Evolutionary conservation across 2,113 vertebrate genomes (phyloP), one percentile per base, ranked within the genome.

Genomic region (Uria lomvia): DNA sequence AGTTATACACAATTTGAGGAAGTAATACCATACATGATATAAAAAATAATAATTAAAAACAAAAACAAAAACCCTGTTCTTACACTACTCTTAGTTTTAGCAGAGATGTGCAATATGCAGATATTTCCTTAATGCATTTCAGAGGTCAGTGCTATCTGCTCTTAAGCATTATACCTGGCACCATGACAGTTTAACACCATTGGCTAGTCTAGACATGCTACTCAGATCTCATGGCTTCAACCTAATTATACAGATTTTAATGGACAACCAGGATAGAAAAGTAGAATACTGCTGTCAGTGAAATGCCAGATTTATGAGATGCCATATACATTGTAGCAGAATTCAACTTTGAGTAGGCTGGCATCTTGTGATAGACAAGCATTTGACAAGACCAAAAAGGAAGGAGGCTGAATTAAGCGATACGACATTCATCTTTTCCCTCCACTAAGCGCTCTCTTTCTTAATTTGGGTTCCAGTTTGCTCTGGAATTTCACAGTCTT

Each of bases 401-500:
- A 87, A 62, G 21, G 47, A 88, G 40, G 47, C 7, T 92, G 81
- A 83, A 89, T 84, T 74, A 84, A 83, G 59, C n/a, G 82, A 20
- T 23, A 60, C 72, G 71, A 81, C 26, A 68, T 23, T 83, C 38
- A 73, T 73, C 32, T 73, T 88, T 76, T 65, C 24, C 27, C 36
- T 16, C 4, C 10, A 9, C 42, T 67, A 80, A 93, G 38, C 0
- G 3, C 12, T 50, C 24, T 26, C 27, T 70, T 81, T 86, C 78
- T 89, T 79, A 89, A 0, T 76, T 85, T 82, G 45, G 6, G 30
- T 90, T 97, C 62, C 59, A 92, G 45, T 60, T 90, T 93, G 34
- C 38, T 94, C 45, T 85, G 49, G 66, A 91, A 93, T 84, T 85
- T 81, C 16, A 12, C 42, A 81, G 70, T 49, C n/a, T 96, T 97